A percentile compares a stretch with the other conserved stretches of the same genome.
These are phyloP conservation scores for Chionis minor DNA, from an alignment of 2,113 vertebrate species.

Conservation along the genomic window DNA sequence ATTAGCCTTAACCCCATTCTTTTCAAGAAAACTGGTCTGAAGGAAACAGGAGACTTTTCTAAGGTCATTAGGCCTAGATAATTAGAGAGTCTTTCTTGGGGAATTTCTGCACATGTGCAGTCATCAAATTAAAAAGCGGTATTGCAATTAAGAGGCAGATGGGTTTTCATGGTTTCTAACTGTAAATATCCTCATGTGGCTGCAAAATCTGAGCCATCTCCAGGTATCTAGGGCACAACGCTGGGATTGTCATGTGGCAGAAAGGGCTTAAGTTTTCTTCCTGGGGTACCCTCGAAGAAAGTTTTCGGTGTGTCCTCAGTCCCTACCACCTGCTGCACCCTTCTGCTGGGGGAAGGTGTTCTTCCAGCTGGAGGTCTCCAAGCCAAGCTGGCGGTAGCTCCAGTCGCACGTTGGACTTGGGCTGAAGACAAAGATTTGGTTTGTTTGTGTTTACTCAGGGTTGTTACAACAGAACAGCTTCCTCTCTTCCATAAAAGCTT, in stretches of 20 bases:
- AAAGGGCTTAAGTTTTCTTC: background rate
- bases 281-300: background rate
- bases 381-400: rapidly evolving
- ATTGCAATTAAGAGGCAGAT: slow-evolving; percentile 33
- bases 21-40: background rate
- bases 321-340: background rate
- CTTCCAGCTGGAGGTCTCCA: background rate
- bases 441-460: background rate
- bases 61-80: slow-evolving; percentile 7
- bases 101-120: slow-evolving; percentile 1
- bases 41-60: background rate
- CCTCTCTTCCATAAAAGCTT: background rate
- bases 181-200: slow-evolving; percentile 8
- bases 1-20: background rate
- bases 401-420: rapidly evolving
- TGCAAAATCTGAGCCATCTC: background rate
- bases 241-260: background rate
- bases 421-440: background rate
- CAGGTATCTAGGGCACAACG: background rate
- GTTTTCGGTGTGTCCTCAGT: background rate
- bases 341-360: background rate
- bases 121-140: background rate
- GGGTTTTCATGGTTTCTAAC: slow-evolving; percentile 13
- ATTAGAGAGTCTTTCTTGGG: slow-evolving; percentile 2
- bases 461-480: background rate